Evolutionary conservation across 35 echinoderm and acorn worm species (phyloP), one percentile per base, ranked within the genome.

Genomic region (Acanthaster planci): DNA sequence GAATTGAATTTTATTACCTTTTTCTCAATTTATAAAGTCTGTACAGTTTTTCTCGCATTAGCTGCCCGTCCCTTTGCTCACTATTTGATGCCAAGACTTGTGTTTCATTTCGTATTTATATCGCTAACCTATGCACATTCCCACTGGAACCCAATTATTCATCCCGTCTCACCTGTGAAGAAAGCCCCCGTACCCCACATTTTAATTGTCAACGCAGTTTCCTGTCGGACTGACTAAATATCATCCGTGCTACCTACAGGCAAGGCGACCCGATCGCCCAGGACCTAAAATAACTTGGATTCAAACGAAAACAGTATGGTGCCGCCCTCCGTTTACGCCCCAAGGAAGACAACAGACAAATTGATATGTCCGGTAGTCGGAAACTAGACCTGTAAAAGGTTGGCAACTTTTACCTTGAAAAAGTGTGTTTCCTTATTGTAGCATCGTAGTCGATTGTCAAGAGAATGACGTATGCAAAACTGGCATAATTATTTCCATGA

Each of bases 321-420:
- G 64, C 64, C 64, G 64, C 64, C 8, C 64, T 72, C 64, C 26
- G 23, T 72, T 34, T 14, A 36, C 64, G 64, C 64, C 64, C 34
- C 64, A 34, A 72, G 64, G 64, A 31, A 72, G 64, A 72, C 26
- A 72, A 72, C 64, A 34, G 23, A 72, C 64, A 72, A 72, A 72
- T 72, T 72, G 34, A 72, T 72, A 72, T 72, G 64, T 72, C 64
- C 64, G 64, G 64, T 72, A 72, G 64, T 72, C 64, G 64, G 64
- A 72, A 72, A 72, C 64, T 72, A 26, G 29, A 72, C 64, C 64
- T 34, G 64, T 23, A 29, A 27, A 47, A 47, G 42, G 4, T 47
- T 47, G 42, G 42, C 42, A 47, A 47, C 42, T 47, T n/a, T 47
- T 47, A 47, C 42, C 42, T 72, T 72, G 7, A 19, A 72, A 30